Base-by-base conservation (phyloP, 2,888 invertebrate species). In the Amiota minor region DNA sequence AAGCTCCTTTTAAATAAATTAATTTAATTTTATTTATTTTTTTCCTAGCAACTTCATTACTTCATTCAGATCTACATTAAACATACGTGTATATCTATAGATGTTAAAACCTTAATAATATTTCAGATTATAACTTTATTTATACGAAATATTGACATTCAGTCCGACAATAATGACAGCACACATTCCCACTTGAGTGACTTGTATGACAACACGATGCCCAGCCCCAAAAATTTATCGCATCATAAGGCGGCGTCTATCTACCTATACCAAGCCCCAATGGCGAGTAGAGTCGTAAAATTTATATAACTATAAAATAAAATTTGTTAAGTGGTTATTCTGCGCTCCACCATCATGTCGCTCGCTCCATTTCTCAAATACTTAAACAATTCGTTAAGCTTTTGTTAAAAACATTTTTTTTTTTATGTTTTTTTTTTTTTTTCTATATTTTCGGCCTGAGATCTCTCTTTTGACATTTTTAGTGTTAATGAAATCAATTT, bases 401-500 rank as follows among this genome's bases (percentile, higher is more conserved):
- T 68, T 50, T 68, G 53, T 68, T 68, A n/a, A 47, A 50, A 68
- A 53, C 35, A 12, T 49, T n/a, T 50, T 47, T 65, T 49, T 69
- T 67, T 76, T 59, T 75, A 67, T 72, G 74, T 76, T 62, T 81
- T 35, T 35, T 6, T 35, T 35, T 4, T 50, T 9, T 50, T n/a
- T 50, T 4, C 6, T 1, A 50, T 2, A 50, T 56, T 16, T 72
- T 35, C 35, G 35, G 35, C 35, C 35, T 76, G 70, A 78, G 81
- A 79, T 84, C 80, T 79, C 35, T 35, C 67, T 71, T 83, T 82
- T 80, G 83, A 85, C 86, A 80, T 81, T 85, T 82, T 87, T 81
- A 87, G 81, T 87, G 81, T 79, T 81, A 85, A 83, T 82, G 81
- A 85, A 88, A 86, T 87, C 85, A 87, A 86, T 87, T 87, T 87